Conservation (phyloP, 2,113 vertebrate species). For the Odocoileus hemionus region DNA sequence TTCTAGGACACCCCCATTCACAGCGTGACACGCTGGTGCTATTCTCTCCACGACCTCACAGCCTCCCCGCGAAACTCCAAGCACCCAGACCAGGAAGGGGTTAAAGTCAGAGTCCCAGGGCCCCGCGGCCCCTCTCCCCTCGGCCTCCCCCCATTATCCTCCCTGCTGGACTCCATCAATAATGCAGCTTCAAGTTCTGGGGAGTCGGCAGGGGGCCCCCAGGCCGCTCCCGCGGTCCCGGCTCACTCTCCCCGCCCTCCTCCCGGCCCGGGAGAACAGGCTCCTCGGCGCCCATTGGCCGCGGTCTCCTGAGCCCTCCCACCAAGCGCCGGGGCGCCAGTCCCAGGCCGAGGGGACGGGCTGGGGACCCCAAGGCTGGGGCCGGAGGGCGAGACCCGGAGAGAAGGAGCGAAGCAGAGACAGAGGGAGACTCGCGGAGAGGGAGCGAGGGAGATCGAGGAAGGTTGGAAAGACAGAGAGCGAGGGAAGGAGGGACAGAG, state of each 20-base stretch:
- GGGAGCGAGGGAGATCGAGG: neutral
- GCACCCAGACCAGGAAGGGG: neutral
- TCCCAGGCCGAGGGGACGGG: conserved; percentile 64
- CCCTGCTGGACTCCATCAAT: conserved; percentile 74
- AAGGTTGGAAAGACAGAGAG: conserved; percentile 41
- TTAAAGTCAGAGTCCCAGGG: conserved; percentile 30
- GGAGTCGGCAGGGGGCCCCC: conserved; percentile 75
- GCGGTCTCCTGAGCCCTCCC: conserved; percentile 50
- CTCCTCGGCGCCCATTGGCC: conserved; percentile 62
- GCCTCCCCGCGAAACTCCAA: neutral
- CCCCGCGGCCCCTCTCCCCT: conserved; percentile 66
- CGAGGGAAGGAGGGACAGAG: neutral
- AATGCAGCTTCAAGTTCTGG: conserved; percentile 76
- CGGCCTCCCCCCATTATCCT: conserved; percentile 32
- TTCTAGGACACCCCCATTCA: conserved; percentile 66
- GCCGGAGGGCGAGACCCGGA: conserved; percentile 62
- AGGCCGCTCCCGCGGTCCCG: conserved; percentile 64
- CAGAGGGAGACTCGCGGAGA: conserved; percentile 54
- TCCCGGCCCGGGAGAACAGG: neutral
- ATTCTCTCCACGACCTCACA: conserved; percentile 16
- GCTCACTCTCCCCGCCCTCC: neutral
- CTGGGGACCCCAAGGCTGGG: conserved; percentile 70
- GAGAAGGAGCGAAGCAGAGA: conserved; percentile 63
- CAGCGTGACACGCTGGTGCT: conserved; percentile 56
- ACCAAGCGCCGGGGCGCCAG: conserved; percentile 37